Conservation (phyloP, 2,888 invertebrate genomes). For the Frankliniella fusca region DNA sequence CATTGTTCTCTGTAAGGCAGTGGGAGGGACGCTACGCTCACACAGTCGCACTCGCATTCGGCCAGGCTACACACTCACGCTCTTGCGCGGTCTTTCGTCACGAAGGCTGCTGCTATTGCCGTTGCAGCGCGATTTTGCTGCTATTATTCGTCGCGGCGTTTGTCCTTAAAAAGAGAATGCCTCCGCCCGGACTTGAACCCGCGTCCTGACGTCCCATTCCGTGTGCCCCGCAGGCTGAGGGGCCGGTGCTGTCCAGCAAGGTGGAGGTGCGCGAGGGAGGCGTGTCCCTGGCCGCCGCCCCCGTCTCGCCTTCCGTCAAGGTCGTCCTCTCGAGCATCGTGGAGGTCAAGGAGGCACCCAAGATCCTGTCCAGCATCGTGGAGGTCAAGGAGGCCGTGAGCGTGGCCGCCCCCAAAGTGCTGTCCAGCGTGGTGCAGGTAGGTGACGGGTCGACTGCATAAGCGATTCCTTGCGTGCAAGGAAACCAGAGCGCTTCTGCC, state of each 20-base stretch:
- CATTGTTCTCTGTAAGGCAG: conserved; percentile 13
- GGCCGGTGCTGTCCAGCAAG: conserved; percentile 42
- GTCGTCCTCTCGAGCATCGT: conserved; percentile 39
- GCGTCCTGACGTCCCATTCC: not conserved
- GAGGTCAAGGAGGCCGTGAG: conserved; percentile 36
- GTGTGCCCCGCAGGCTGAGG: not conserved
- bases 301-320: conserved; percentile 24
- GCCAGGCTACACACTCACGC: not conserved
- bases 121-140: too few species aligned
- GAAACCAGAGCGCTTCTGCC: too few species aligned
- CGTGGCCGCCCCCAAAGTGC: conserved; percentile 35
- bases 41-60: not conserved
- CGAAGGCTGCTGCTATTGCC: not conserved
- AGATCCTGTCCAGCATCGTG: conserved; percentile 37
- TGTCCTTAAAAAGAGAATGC: not conserved
- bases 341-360: conserved; percentile 38
- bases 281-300: conserved; percentile 31
- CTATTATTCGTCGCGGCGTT: too few species aligned
- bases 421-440: conserved; percentile 55
- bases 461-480: too few species aligned
- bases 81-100: not conserved
- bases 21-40: not conserved
- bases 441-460: conserved; percentile 46
- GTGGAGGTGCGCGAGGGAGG: conserved; percentile 45
- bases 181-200: conserved; percentile 9